A percentile compares a stretch with the other conserved stretches of the same genome.
Evolutionary conservation across 2,888 invertebrate species (phyloP).

Genomic region (Drosophila mulleri): DNA sequence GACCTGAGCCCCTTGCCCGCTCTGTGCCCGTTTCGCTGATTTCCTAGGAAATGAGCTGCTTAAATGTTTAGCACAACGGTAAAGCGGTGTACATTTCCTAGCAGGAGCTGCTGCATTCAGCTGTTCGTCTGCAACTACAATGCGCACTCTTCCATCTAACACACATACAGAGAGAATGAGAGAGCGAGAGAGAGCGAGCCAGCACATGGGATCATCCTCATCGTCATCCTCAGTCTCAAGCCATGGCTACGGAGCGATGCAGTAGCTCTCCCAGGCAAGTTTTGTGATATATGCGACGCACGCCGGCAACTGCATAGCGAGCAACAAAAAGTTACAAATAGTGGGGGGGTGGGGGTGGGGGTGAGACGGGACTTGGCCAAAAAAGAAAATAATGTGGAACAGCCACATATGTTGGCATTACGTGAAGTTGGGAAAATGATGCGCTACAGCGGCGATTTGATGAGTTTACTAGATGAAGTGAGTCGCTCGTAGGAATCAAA

Average conservation of each 20-base stretch:
- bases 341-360: no score
- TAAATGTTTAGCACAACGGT: slow-evolving; percentile 76
- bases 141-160: slow-evolving; percentile 63
- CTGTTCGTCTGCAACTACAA: slow-evolving; percentile 33
- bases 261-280: slow-evolving; percentile 25
- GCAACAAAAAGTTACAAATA: slow-evolving; percentile 59
- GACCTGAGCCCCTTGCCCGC: slow-evolving; percentile 30
- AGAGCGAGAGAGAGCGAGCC: not conserved
- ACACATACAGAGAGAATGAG: not conserved
- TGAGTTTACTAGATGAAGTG: not conserved
- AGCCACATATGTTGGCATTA: slow-evolving; percentile 44
- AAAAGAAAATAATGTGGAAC: slow-evolving; percentile 15
- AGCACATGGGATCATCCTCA: slow-evolving; percentile 61
- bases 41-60: slow-evolving; percentile 80
- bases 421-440: slow-evolving; percentile 19
- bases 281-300: slow-evolving; percentile 76
- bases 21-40: slow-evolving; percentile 69
- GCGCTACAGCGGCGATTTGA: slow-evolving; percentile 24
- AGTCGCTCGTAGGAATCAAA: no score
- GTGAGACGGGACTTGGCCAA: not conserved
- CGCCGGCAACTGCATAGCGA: slow-evolving; percentile 51
- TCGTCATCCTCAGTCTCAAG: slow-evolving; percentile 27
- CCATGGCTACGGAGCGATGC: slow-evolving; percentile 27
- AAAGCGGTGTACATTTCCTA: slow-evolving; percentile 72
- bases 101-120: slow-evolving; percentile 31